phyloP scores from a whole-genome alignment of 2,797 vertebrate species.

The Balearica regulorum region DNA sequence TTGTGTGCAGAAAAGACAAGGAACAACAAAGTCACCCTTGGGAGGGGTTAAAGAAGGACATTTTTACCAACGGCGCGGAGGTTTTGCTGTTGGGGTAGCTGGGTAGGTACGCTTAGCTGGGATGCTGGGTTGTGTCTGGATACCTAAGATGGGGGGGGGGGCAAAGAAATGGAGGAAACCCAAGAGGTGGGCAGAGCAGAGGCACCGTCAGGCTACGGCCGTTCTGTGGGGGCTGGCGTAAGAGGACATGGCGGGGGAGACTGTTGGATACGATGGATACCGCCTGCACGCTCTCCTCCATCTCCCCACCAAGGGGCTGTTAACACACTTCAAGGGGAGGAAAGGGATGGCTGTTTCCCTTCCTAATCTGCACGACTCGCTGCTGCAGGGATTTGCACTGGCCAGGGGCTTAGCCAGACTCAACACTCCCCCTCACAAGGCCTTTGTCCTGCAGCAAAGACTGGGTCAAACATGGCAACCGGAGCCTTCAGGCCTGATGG shows the following conservation, averaged over 20 bases:
- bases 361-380: not conserved
- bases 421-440: not conserved
- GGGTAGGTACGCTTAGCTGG: not conserved
- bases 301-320: not conserved
- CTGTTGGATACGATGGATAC: rapidly evolving
- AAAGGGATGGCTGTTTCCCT: not conserved
- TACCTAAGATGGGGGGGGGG: not conserved
- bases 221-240: not conserved
- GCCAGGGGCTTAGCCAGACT: not conserved
- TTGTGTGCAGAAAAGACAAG: rapidly evolving
- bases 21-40: not conserved
- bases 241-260: not conserved
- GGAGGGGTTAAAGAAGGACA: not conserved
- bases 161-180: not conserved
- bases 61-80: rapidly evolving
- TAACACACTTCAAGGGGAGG: rapidly evolving
- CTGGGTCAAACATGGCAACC: not conserved
- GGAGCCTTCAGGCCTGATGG: not conserved
- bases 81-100: not conserved
- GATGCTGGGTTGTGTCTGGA: not conserved
- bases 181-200: not conserved
- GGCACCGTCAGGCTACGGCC: rapidly evolving
- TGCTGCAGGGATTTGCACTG: not conserved
- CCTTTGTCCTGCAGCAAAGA: not conserved
- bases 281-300: rapidly evolving